A percentile compares a stretch with the other conserved stretches of the same genome.
phyloP scores from a whole-genome alignment of 2,888 invertebrate species.

The Drosophila kanekoi region DNA sequence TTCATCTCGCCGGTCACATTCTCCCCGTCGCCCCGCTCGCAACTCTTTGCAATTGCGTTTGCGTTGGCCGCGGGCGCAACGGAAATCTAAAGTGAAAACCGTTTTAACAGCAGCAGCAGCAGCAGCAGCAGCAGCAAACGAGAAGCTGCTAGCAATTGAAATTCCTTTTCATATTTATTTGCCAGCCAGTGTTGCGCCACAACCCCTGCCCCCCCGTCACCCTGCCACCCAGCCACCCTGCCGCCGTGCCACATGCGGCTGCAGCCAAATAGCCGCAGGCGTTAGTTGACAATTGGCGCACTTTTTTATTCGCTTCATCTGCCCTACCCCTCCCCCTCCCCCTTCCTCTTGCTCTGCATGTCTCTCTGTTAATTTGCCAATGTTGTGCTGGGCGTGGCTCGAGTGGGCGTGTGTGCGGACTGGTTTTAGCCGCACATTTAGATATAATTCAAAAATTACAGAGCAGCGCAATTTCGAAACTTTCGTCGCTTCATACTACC shows the following conservation, averaged over 20 bases:
- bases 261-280: slow-evolving; percentile 63
- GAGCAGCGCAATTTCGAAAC: slow-evolving; percentile 60
- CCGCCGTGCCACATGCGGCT: slow-evolving; percentile 1
- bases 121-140: slow-evolving; percentile 6
- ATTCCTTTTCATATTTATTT: slow-evolving; percentile 56
- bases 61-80: slow-evolving; percentile 51
- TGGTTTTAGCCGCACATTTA: slow-evolving; percentile 64
- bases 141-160: slow-evolving; percentile 65
- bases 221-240: too few species aligned
- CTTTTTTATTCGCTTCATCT: slow-evolving; percentile 14
- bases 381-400: slow-evolving; percentile 19
- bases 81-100: slow-evolving; percentile 81
- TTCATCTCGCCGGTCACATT: slow-evolving; percentile 34
- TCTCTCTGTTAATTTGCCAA: slow-evolving; percentile 25
- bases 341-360: too few species aligned
- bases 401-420: slow-evolving; percentile 21
- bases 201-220: neutral
- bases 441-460: slow-evolving; percentile 82
- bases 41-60: slow-evolving; percentile 23
- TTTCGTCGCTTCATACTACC: slow-evolving; percentile 34
- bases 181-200: slow-evolving; percentile 17
- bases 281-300: slow-evolving; percentile 76
- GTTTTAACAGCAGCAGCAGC: slow-evolving; percentile 73
- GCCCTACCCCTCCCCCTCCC: neutral
- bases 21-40: neutral